A percentile compares a stretch with the other conserved stretches of the same genome.
Conservation (phyloP, 2,113 vertebrate species). For the Ginglymostoma cirratum region DNA sequence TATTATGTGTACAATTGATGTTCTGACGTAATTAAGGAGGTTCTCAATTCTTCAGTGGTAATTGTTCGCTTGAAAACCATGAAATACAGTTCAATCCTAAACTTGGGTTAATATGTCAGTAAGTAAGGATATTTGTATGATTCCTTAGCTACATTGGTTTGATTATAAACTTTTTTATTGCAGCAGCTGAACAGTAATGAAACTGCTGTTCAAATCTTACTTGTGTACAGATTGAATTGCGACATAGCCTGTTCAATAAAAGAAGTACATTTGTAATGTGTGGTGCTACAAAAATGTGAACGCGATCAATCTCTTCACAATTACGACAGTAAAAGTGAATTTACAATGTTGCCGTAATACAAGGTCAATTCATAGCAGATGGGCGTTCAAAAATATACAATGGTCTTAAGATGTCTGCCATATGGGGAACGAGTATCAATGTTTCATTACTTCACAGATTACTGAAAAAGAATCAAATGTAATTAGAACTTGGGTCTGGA, state of each 20-base stretch:
- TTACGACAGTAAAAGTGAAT: not conserved
- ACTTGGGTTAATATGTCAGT: not conserved
- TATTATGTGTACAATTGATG: not conserved
- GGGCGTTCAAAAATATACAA: not conserved
- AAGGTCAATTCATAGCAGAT: conserved; percentile 1
- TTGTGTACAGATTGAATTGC: not conserved
- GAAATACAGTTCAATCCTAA: not conserved
- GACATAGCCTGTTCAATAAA: not conserved
- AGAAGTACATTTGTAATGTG: not conserved
- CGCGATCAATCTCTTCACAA: not conserved
- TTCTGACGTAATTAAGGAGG: not conserved
- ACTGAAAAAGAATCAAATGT: conserved; percentile 23
- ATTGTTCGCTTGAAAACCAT: not conserved
- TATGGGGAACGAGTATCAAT: not conserved
- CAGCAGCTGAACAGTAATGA: not conserved
- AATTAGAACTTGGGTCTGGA: not conserved
- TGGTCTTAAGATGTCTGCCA: not conserved
- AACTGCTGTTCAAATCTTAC: not conserved
- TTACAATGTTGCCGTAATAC: not conserved
- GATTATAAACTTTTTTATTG: not conserved
- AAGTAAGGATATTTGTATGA: not conserved
- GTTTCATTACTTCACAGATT: not conserved
- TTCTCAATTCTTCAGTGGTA: not conserved
- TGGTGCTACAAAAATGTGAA: not conserved
- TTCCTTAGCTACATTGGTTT: not conserved